phyloP scores from a whole-genome alignment of 2,113 vertebrate species.

The Vicugna pacos region DNA sequence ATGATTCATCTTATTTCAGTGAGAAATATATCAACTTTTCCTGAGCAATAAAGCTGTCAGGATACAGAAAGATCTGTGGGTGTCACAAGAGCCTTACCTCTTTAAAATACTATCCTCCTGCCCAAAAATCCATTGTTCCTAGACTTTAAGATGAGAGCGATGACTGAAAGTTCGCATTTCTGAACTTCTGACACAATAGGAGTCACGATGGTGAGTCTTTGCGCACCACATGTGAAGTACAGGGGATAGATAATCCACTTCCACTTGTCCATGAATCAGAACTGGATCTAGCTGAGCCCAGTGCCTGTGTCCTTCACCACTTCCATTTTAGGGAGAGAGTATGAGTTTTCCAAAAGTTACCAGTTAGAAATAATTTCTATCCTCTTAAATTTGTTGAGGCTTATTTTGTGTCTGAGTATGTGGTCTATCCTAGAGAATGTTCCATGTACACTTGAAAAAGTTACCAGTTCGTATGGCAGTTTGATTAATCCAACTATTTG shows the following conservation, averaged over 20 bases:
- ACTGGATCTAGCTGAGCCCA: not conserved
- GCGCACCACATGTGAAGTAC: not conserved
- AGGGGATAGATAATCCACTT: not conserved
- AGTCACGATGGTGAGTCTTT: not conserved
- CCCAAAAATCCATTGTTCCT: not conserved
- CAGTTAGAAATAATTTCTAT: not conserved
- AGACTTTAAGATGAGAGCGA: not conserved
- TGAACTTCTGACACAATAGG: not conserved
- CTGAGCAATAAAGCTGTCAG: not conserved
- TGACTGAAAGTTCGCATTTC: not conserved
- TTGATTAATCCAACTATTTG: not conserved
- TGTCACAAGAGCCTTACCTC: not conserved
- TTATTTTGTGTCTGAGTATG: too few relatives aligned
- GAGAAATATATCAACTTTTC: slow-evolving; percentile 12
- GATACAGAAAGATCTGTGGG: not conserved
- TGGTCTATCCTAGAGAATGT: too few relatives aligned
- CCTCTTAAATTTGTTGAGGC: too few relatives aligned
- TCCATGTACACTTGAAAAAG: not conserved
- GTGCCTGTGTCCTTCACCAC: not conserved
- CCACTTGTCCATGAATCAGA: not conserved
- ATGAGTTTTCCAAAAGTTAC: not conserved
- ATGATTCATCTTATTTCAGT: not conserved
- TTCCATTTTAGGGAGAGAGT: not conserved
- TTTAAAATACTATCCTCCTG: not conserved
- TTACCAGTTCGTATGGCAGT: not conserved